Evolutionary conservation across 2,888 invertebrate species (phyloP), one percentile per base, ranked within the genome.

Genomic region (Xestia xanthographa): DNA sequence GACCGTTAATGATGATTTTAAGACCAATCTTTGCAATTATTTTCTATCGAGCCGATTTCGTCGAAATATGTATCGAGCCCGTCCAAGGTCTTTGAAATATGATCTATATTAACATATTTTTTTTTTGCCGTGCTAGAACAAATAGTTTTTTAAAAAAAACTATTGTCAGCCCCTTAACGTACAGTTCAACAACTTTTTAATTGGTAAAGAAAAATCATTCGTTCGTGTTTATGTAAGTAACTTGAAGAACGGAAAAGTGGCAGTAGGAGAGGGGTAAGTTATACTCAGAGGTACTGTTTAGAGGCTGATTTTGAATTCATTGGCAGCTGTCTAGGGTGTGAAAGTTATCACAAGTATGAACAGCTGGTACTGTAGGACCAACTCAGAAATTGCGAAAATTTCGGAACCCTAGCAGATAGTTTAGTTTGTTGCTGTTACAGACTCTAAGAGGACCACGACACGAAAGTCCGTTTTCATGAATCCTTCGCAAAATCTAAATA

Each of bases 171-270:
- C n/a, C n/a, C n/a, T n/a, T n/a, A 45, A 12, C 5, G 26, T 48
- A 11, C 20, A 48, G 29, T 41, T 38, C 34, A 66, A 43, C 29
- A 34, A 38, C 66, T 79, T 67, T 50, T 82, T 75, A 70, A 75
- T 72, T 70, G 69, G 48, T 56, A 41, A 60, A 66, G 41, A 26
- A 75, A 53, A 80, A 66, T 66, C n/a, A 41, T 58, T 66, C 53
- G 20, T 66, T 43, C 53, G 38, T 38, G 53, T 53, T 66, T 80
- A 69, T 69, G 43, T 75, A 74, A 79, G 43, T 69, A 48, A 65
- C 4, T 78, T 71, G 34, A 77, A 76, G 11, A 43, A 22, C 14
- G 29, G 43, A 17, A 60, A 48, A 43, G 29, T 38, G 2, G 38
- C 63, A 22, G 12, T 60, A 26, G 17, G 29, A 5, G 26, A 1